These are phyloP conservation scores for Cheiracanthium punctorium DNA, from an alignment of 2,888 invertebrate species.

Conservation along the genomic window DNA sequence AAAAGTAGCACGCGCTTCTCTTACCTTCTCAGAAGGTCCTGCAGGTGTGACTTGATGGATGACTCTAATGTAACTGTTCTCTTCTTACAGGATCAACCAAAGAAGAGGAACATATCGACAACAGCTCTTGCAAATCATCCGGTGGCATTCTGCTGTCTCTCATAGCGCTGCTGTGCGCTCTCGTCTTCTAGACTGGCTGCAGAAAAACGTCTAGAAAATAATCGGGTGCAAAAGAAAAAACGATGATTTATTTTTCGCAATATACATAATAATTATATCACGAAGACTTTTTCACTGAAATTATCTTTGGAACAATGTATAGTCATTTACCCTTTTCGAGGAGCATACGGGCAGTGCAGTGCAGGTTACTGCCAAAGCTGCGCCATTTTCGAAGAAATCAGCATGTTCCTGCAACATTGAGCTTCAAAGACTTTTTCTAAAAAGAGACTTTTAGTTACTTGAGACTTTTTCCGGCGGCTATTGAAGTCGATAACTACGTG, in stretches of 20 bases:
- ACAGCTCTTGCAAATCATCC: neutral
- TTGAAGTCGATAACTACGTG: no score
- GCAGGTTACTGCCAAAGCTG: neutral
- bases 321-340: neutral
- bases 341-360: neutral
- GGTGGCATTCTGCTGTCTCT: neutral
- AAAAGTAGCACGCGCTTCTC: no score
- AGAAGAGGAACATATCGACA: neutral
- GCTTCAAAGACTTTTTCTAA: neutral
- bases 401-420: neutral
- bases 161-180: neutral
- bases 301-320: conserved; percentile 1
- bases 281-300: neutral
- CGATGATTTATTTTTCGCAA: neutral
- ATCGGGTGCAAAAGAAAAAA: neutral
- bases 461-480: no score
- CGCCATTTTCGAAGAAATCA: neutral
- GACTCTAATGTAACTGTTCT: no score
- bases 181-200: neutral
- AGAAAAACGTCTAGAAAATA: no score
- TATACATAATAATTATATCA: neutral
- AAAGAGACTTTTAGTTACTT: no score
- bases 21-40: no score
- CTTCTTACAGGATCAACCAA: conserved; percentile 20
- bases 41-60: no score